A percentile compares a stretch with the other conserved stretches of the same genome.
phyloP scores from a whole-genome alignment of 2,113 vertebrate genomes.

The Oxygymnocypris stewartii region DNA sequence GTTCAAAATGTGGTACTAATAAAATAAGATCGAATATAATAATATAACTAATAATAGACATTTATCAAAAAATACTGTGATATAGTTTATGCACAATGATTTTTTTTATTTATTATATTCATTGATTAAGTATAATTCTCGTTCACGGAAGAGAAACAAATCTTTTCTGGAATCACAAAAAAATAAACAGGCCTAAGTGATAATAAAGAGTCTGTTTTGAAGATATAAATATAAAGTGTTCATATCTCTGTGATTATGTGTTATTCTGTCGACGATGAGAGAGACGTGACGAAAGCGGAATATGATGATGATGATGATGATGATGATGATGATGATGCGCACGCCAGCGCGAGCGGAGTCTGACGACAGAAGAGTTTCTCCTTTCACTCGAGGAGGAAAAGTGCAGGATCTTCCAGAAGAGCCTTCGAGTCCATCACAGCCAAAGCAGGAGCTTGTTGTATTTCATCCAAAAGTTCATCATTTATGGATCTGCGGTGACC shows the following conservation, averaged over 20 bases:
- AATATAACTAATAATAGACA: too few relatives aligned
- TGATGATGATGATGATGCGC: too few relatives aligned
- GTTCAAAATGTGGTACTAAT: too few relatives aligned
- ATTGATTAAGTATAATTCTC: too few relatives aligned
- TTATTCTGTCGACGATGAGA: background rate
- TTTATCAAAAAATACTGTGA: too few relatives aligned
- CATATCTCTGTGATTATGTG: background rate
- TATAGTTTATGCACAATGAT: too few relatives aligned
- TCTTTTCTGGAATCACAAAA: too few relatives aligned
- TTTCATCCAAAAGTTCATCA: background rate
- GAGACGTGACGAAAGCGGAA: conserved; percentile 60
- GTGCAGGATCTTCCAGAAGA: conserved; percentile 7
- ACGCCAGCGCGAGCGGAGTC: conserved; percentile 13
- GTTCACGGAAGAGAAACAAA: too few relatives aligned
- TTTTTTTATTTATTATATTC: too few relatives aligned
- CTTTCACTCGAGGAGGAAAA: conserved; percentile 36
- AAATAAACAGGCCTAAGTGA: too few relatives aligned
- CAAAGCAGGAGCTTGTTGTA: background rate
- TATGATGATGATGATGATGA: conserved; percentile 14
- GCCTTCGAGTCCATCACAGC: background rate
- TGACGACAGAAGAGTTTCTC: conserved; percentile 45
- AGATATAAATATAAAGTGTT: background rate
- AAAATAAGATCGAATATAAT: too few relatives aligned
- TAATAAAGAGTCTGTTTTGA: too few relatives aligned
- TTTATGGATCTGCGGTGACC: conserved; percentile 21